A percentile compares a stretch with the other conserved stretches of the same genome.
Evolutionary conservation across 2,113 vertebrate species (phyloP).

Genomic region (Gasterosteus aculeatus): DNA sequence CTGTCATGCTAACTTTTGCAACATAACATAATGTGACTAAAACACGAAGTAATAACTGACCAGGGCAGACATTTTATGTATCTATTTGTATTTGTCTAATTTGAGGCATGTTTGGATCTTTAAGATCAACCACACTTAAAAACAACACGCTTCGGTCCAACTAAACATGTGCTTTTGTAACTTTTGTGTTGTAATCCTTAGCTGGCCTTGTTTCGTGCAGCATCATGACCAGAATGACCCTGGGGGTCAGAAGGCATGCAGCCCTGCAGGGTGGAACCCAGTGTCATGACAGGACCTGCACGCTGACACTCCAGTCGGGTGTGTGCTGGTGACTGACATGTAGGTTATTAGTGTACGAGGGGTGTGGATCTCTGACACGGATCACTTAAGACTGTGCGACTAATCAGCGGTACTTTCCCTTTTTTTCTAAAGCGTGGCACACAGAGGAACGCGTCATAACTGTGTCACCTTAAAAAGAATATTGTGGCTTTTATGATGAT

Average conservation of each 20-base stretch:
- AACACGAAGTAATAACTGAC: background rate
- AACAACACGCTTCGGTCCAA: background rate
- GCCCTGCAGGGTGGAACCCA: conserved; percentile 37
- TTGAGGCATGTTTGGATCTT: background rate
- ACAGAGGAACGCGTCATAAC: background rate
- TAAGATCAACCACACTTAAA: background rate
- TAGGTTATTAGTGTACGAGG: conserved; percentile 42
- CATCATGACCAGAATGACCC: conserved; percentile 42
- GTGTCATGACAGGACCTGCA: conserved; percentile 60
- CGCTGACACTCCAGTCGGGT: conserved; percentile 41
- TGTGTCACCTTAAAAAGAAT: conserved; percentile 8
- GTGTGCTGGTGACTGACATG: conserved; percentile 62
- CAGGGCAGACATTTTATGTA: background rate
- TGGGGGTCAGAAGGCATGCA: conserved; percentile 39
- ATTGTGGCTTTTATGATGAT: background rate
- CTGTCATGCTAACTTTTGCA: no score
- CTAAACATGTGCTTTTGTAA: background rate
- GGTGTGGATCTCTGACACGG: conserved; percentile 38
- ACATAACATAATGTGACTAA: no score
- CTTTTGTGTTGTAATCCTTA: conserved; percentile 35
- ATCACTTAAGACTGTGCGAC: background rate
- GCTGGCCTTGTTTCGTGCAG: conserved; percentile 17
- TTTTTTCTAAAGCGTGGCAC: conserved; percentile 13
- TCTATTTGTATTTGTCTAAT: background rate
- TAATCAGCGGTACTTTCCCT: conserved; percentile 29